A percentile compares a stretch with the other conserved stretches of the same genome.
Evolutionary conservation across 2,888 invertebrate species (phyloP).

Genomic region (Sinopyrophorus schimmeli): DNA sequence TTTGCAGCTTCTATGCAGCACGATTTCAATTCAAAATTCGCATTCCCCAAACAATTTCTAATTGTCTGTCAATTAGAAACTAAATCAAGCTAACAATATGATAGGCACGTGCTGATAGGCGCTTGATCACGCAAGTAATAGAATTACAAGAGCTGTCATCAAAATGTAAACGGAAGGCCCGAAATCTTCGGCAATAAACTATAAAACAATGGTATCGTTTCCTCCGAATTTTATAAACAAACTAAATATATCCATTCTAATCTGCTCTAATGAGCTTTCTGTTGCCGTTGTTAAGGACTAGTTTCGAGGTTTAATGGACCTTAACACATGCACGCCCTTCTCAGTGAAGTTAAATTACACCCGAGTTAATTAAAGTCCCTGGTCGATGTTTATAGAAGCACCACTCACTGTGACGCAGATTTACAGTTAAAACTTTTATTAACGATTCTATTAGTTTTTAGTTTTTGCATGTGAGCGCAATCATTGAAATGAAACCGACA

Average conservation of each 20-base stretch:
- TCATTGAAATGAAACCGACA: too few relatives aligned
- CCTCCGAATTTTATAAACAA: slow-evolving; percentile 6
- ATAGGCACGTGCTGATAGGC: slow-evolving; percentile 7
- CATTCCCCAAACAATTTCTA: too few relatives aligned
- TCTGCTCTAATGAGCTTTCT: slow-evolving; percentile 1
- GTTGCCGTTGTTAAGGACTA: slow-evolving; percentile 32
- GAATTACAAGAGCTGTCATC: slow-evolving; percentile 6
- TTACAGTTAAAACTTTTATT: slow-evolving; percentile 28
- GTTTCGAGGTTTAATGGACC: slow-evolving; percentile 37
- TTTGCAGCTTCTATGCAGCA: too few relatives aligned
- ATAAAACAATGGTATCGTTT: slow-evolving; percentile 10
- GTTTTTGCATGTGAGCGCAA: slow-evolving; percentile 15
- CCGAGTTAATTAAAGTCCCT: slow-evolving; percentile 49
- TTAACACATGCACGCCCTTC: slow-evolving; percentile 42
- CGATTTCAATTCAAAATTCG: too few relatives aligned
- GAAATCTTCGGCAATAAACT: slow-evolving; percentile 16
- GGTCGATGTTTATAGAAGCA: slow-evolving; percentile 45
- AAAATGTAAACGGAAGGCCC: slow-evolving; percentile 9
- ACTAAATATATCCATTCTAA: slow-evolving; percentile 6
- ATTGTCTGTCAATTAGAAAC: slow-evolving; percentile 10
- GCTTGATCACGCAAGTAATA: slow-evolving; percentile 14
- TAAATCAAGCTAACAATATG: slow-evolving; percentile 10
- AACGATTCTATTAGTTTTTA: slow-evolving; percentile 20
- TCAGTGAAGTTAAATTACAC: slow-evolving; percentile 45
- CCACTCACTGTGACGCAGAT: slow-evolving; percentile 27